phyloP scores from a whole-genome alignment of 2,888 invertebrate species.

The Sminthurides aquaticus region DNA sequence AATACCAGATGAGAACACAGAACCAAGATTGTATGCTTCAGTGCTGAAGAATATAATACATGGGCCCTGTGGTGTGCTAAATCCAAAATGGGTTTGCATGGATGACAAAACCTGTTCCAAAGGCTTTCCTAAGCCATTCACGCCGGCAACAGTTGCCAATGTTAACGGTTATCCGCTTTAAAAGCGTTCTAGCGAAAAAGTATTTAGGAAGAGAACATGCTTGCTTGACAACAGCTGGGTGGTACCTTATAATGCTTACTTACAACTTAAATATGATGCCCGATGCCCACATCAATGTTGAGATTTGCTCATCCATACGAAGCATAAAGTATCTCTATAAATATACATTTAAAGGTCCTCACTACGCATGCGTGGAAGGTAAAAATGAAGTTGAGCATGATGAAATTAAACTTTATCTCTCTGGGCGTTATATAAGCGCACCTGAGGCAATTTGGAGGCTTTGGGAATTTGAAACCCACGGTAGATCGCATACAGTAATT shows the following conservation, averaged over 20 bases:
- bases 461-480: slow-evolving; percentile 42
- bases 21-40: slow-evolving; percentile 44
- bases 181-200: slow-evolving; percentile 45
- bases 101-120: slow-evolving; percentile 43
- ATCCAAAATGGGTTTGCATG: not conserved
- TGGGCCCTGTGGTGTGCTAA: slow-evolving; percentile 43
- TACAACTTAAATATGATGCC: too few species aligned
- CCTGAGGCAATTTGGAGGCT: slow-evolving; percentile 46
- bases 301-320: slow-evolving; percentile 42
- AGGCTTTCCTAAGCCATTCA: slow-evolving; percentile 45
- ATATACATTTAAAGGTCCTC: slow-evolving; percentile 44
- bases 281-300: slow-evolving; percentile 46
- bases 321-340: slow-evolving; percentile 45
- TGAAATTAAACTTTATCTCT: slow-evolving; percentile 37
- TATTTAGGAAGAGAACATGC: not conserved
- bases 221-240: slow-evolving; percentile 44
- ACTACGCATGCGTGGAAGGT: slow-evolving; percentile 29
- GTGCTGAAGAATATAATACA: slow-evolving; percentile 46
- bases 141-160: slow-evolving; percentile 42
- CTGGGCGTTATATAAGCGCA: slow-evolving; percentile 45
- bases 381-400: slow-evolving; percentile 15
- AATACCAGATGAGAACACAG: slow-evolving; percentile 44
- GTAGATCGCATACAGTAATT: slow-evolving; percentile 30
- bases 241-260: slow-evolving; percentile 45
- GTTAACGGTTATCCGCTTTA: slow-evolving; percentile 46